Percentiles rank a stretch among this genome's conserved stretches.
Conservation (phyloP, 2,888 invertebrate species). For the Rosalia funebris region DNA sequence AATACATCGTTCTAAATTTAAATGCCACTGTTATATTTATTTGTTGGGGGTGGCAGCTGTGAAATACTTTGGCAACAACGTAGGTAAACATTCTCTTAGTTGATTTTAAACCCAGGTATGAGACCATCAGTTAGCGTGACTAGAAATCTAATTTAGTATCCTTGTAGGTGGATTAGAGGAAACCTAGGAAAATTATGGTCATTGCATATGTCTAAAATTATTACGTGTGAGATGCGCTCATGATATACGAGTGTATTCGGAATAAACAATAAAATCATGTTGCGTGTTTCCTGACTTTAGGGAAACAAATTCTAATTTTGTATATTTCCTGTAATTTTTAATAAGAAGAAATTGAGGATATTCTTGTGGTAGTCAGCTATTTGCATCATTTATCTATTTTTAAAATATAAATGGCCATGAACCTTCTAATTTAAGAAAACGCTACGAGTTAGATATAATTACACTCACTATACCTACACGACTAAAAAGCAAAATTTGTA, state of each 20-base stretch:
- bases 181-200: constrained; percentile 27
- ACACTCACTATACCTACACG: too few relatives aligned
- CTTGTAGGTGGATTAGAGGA: constrained; percentile 30
- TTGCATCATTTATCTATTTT: too few relatives aligned
- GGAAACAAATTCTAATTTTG: too few relatives aligned
- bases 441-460: too few relatives aligned
- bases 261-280: background rate
- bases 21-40: constrained; percentile 2
- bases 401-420: too few relatives aligned
- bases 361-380: too few relatives aligned
- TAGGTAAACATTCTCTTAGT: constrained; percentile 8
- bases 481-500: too few relatives aligned
- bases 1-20: constrained; percentile 20
- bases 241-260: constrained; percentile 13
- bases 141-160: constrained; percentile 24
- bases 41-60: background rate
- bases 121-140: constrained; percentile 19
- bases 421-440: too few relatives aligned
- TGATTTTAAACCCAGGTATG: constrained; percentile 23
- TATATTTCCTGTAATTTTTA: too few relatives aligned
- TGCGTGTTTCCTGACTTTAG: background rate
- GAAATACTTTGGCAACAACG: constrained; percentile 1
- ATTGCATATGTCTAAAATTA: constrained; percentile 30
- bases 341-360: too few relatives aligned
- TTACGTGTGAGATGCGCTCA: constrained; percentile 31